Percentiles rank a stretch among this genome's conserved stretches.
Evolutionary conservation across 2,888 invertebrate species (phyloP).

Genomic region (Drosophila aldrichi): DNA sequence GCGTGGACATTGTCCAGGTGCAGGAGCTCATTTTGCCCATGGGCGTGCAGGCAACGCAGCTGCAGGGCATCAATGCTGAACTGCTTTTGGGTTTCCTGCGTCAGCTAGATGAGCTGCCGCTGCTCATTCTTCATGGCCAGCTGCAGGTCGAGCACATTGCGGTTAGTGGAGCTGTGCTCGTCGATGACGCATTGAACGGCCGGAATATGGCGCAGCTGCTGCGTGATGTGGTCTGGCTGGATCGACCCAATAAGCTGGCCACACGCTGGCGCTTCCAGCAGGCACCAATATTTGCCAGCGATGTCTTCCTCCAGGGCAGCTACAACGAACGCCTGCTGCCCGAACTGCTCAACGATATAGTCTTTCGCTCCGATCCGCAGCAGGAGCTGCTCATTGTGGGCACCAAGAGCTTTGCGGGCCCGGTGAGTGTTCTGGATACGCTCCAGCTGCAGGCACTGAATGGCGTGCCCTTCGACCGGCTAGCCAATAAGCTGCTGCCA

Average conservation of each 20-base stretch:
- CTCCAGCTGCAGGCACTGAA: slow-evolving; percentile 84
- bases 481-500: slow-evolving; percentile 83
- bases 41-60: slow-evolving; percentile 73
- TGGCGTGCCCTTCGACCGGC: slow-evolving; percentile 80
- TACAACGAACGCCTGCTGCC: slow-evolving; percentile 84
- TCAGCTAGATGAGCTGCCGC: slow-evolving; percentile 77
- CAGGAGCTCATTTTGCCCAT: slow-evolving; percentile 80
- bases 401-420: slow-evolving; percentile 68
- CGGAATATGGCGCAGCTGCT: slow-evolving; percentile 77
- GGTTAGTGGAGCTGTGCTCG: slow-evolving; percentile 77
- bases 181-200: slow-evolving; percentile 69
- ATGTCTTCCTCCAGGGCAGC: slow-evolving; percentile 76
- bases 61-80: slow-evolving; percentile 84
- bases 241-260: slow-evolving; percentile 83
- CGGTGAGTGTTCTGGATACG: slow-evolving; percentile 76
- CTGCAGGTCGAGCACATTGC: slow-evolving; percentile 85
- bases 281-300: slow-evolving; percentile 61
- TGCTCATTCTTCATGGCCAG: slow-evolving; percentile 84
- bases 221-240: slow-evolving; percentile 84
- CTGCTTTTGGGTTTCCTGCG: slow-evolving; percentile 75
- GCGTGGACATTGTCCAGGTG: slow-evolving; percentile 73
- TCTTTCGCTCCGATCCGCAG: slow-evolving; percentile 82
- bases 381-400: slow-evolving; percentile 52
- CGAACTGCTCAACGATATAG: slow-evolving; percentile 83
- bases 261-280: slow-evolving; percentile 77